Evolutionary conservation across 2,888 invertebrate species (phyloP), one percentile per base, ranked within the genome.

Genomic region (Lasioglossum morio): DNA sequence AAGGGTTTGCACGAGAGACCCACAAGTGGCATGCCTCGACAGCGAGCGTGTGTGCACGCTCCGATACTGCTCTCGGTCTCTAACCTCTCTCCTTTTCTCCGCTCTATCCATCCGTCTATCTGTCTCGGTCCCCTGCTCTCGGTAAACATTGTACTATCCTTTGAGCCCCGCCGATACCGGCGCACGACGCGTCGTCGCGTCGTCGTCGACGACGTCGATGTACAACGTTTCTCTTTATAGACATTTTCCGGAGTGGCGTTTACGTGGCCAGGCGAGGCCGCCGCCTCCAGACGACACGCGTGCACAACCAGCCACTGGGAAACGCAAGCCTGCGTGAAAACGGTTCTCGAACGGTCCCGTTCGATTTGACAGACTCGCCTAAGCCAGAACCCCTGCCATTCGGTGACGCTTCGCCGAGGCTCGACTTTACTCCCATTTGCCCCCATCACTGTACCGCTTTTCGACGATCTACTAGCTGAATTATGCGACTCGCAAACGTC

Each of bases 11-110:
- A 87, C 80, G 90, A 86, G 89, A 90, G 90, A 92, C 87, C 89
- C 88, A 91, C 89, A 89, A 92, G 92, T 90, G 90, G 91, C 87
- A 87, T 89, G 85, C 89, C 84, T 88, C 82, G 79, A 73, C 84
- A 77, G 75, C 76, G 75, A 80, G 80, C 82, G 79, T 82, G 82
- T 84, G 80, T 82, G 82, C 83, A 63, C 77, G 69, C 80, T 63
- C 37, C 86, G 86, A 80, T 76, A 85, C 57, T 34, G 23, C 37
- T 23, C 37, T 23, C 37, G 23, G 23, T 34, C 66, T 8, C 66
- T 19, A 37, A 23, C 1, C 37, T 10, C 77, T 53, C 72, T 60
- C 27, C 70, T 16, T 30, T 57, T 60, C 34, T 34, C 63, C 8
- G 23, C 66, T 34, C 76, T 30, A n/a, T 30, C 30, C 30, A 19